Evolutionary conservation across 1,140 invertebrate species (phyloP).

Genomic region (Monochamus saltuarius): DNA sequence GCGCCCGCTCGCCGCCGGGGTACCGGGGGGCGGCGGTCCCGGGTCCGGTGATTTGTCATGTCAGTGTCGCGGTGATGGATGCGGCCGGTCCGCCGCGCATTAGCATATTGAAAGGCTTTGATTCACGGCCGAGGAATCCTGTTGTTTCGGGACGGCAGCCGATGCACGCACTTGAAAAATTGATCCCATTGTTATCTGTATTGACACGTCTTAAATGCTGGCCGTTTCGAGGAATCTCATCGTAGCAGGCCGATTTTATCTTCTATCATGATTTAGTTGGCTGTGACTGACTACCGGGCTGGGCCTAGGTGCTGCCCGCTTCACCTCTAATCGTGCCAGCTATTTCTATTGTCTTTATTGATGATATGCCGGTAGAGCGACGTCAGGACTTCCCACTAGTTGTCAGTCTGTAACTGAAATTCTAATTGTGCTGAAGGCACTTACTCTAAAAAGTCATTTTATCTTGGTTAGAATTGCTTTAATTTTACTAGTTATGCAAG

Average conservation of each 20-base stretch:
- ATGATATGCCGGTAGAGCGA: background rate
- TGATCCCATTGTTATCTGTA: slow-evolving; percentile 34
- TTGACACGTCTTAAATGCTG: slow-evolving; percentile 10
- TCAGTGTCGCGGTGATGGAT: slow-evolving; percentile 45
- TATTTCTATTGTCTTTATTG: slow-evolving; percentile 5
- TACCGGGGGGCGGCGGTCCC: background rate
- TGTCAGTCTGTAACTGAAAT: no score
- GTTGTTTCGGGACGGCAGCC: slow-evolving; percentile 42
- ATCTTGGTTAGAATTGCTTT: no score
- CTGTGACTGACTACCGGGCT: no score
- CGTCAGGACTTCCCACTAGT: no score
- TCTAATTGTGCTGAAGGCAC: no score
- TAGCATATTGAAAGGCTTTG: slow-evolving; percentile 45
- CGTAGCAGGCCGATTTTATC: slow-evolving; percentile 7
- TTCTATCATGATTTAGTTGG: slow-evolving; percentile 4
- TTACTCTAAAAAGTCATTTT: no score
- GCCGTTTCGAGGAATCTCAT: slow-evolving; percentile 5
- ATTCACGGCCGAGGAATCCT: slow-evolving; percentile 41
- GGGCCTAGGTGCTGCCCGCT: no score
- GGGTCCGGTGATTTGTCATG: slow-evolving; percentile 43
- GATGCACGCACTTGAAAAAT: slow-evolving; percentile 35
- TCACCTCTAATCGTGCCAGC: slow-evolving; percentile 1
- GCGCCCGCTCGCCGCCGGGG: slow-evolving; percentile 1
- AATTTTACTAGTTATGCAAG: no score
- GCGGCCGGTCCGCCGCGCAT: slow-evolving; percentile 30